Evolutionary conservation across 1,140 invertebrate genomes (phyloP), one percentile per base, ranked within the genome.

Genomic region (Paramacrobiotus metropolitanus): DNA sequence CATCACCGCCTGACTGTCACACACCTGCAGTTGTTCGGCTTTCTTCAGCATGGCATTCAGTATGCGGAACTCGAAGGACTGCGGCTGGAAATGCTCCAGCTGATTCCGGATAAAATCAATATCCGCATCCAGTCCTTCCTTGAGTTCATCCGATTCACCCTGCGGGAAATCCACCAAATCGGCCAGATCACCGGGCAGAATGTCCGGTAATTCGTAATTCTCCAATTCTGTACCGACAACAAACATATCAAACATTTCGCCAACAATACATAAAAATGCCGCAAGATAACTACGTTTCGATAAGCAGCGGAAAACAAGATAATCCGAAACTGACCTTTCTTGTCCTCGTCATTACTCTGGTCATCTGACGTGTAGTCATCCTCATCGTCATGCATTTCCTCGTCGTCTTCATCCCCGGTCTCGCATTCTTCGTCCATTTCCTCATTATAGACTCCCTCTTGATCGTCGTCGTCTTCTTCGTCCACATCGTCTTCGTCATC

Each of bases 401-500:
- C 60, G 21, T 61, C 60, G 21, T 30, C 60, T 59, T 30, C 21
- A n/a, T 48, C 31, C n/a, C 48, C 15, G 24, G 21, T 59, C 30
- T 62, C 62, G n/a, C 18, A 28, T 2, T 62, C 62, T 21, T 24
- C 4, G 20, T 62, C 55, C 31, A 30, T 30, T 24, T 62, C 55
- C 30, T 62, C 60, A 29, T 62, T 59, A 1, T 62, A 59, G 60
- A 31, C 59, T 34, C 48, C 62, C 30, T 1, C 29, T n/a, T 62
- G 55, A 61, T 30, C 60, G 21, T 62, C 61, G 59, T 59, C 28
- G 30, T 62, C 62, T 60, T 30, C 30, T 18, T 62, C 62, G 31
- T 31, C 55, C n/a, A 61, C 62, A 62, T 2, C 62, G 40, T 62
- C 30, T n/a, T 30, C 60, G 40, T 61, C 60, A n/a, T 62, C 60